Evolutionary conservation across 2,113 vertebrate genomes (phyloP).

Genomic region (Grallaria varia): DNA sequence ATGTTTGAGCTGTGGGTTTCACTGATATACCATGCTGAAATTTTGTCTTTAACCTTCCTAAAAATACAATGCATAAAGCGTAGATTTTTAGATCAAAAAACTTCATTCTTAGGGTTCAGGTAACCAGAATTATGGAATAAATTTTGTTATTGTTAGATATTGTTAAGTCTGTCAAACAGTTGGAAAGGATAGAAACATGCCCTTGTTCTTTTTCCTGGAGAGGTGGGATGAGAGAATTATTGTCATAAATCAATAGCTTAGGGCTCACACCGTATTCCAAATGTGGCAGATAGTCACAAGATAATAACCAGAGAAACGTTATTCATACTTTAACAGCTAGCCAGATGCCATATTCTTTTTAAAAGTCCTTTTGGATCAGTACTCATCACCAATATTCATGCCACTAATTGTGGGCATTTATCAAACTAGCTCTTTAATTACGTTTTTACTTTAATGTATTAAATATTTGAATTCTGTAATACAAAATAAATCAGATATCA

Average conservation of each 20-base stretch:
- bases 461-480: neutral
- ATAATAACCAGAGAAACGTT: neutral
- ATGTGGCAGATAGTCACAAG: neutral
- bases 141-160: neutral
- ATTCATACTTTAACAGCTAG: neutral
- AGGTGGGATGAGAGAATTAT: neutral
- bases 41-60: neutral
- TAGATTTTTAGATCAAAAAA: neutral
- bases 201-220: neutral
- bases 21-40: neutral
- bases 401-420: neutral
- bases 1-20: neutral
- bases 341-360: neutral
- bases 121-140: neutral
- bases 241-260: neutral
- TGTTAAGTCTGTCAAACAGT: neutral
- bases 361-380: neutral
- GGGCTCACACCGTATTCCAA: accelerated
- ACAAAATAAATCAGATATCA: neutral
- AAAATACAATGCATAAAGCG: neutral
- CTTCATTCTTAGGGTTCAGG: neutral
- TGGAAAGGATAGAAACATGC: neutral
- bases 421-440: neutral
- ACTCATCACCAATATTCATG: neutral
- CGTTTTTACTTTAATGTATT: neutral